phyloP scores from a whole-genome alignment of 2,113 vertebrate species.

The Erythrolamprus reginae region DNA sequence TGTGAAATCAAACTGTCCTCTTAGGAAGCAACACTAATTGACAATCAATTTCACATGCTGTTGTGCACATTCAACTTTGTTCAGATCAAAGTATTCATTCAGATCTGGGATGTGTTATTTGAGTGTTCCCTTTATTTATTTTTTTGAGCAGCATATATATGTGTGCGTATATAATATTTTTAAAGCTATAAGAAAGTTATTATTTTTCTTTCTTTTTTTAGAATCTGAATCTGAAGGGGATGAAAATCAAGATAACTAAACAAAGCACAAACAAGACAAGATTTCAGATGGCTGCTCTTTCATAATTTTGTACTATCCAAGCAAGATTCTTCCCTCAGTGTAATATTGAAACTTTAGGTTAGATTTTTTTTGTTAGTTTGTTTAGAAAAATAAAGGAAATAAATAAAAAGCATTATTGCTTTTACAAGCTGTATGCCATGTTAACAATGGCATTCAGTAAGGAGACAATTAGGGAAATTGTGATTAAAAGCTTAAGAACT shows the following conservation, averaged over 20 bases:
- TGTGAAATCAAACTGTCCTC: too few relatives aligned
- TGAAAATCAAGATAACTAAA: constrained; percentile 67
- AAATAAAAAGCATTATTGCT: constrained; percentile 67
- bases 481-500: constrained; percentile 61
- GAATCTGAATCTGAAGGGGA: constrained; percentile 89
- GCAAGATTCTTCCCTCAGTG: constrained; percentile 68
- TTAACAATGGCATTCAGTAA: constrained; percentile 66
- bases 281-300: constrained; percentile 50
- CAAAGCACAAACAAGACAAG: constrained; percentile 53
- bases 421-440: constrained; percentile 66
- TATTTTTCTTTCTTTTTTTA: constrained; percentile 51
- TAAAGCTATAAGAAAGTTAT: not conserved
- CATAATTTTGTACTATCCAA: constrained; percentile 57
- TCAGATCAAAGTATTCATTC: too few relatives aligned
- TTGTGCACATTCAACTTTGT: too few relatives aligned
- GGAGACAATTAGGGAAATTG: constrained; percentile 59
- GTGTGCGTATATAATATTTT: not conserved
- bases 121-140: too few relatives aligned
- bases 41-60: too few relatives aligned
- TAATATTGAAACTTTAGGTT: constrained; percentile 67
- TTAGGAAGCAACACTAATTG: too few relatives aligned
- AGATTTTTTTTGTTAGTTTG: constrained; percentile 61
- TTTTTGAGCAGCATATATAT: too few relatives aligned
- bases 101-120: too few relatives aligned
- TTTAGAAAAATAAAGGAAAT: constrained; percentile 59